Conservation (phyloP, 35 echinoderm and acorn worm species). For the Heliocidaris erythrogramma region DNA sequence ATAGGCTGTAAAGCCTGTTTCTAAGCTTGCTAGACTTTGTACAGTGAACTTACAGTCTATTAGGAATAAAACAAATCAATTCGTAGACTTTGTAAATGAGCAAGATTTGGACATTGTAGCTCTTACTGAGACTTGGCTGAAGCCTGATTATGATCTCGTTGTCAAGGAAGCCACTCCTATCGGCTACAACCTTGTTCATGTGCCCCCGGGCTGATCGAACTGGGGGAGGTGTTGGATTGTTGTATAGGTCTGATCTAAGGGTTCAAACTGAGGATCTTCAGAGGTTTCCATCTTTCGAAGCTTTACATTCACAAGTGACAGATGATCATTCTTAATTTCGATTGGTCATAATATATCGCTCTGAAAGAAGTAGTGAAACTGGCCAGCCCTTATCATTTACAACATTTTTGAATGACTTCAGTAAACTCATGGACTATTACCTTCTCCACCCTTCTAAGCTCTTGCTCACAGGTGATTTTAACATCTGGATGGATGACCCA, state of each 20-base stretch:
- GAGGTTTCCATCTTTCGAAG: constrained; percentile 51
- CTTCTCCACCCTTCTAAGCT: constrained; percentile 37
- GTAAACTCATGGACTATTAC: constrained; percentile 16
- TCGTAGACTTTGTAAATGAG: constrained; percentile 60
- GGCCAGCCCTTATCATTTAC: neutral
- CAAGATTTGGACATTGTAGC: constrained; percentile 61
- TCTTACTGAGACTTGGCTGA: constrained; percentile 71
- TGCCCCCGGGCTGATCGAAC: neutral
- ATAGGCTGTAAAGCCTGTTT: neutral
- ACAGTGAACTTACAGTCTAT: neutral
- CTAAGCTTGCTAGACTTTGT: constrained; percentile 23
- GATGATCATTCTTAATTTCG: constrained; percentile 28
- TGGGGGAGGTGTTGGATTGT: constrained; percentile 62
- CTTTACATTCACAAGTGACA: constrained; percentile 31
- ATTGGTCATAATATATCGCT: constrained; percentile 64
- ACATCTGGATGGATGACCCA: neutral
- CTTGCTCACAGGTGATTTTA: constrained; percentile 57
- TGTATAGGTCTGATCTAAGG: constrained; percentile 51
- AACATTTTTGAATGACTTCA: constrained; percentile 60
- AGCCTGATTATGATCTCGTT: constrained; percentile 21
- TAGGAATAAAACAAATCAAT: constrained; percentile 65
- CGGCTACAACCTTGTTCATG: too few species aligned
- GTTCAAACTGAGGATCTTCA: neutral
- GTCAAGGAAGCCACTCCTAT: constrained; percentile 17
- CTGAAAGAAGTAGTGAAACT: neutral